Evolutionary conservation across 1,140 invertebrate genomes (phyloP).

Genomic region (Camponotus floridanus): DNA sequence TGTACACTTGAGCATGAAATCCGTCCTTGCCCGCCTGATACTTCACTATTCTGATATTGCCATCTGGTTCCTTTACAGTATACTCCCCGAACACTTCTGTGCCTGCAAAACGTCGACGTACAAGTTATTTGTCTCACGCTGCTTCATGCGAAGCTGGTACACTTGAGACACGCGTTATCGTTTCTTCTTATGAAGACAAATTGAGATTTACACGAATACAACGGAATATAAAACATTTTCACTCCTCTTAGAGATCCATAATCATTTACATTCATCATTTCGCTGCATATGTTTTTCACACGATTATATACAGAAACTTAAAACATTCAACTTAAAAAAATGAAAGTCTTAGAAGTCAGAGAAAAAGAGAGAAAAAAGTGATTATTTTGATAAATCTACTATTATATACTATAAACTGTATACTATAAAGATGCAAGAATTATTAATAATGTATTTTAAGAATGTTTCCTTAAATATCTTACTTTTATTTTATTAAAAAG

Average conservation of each 20-base stretch:
- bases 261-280: neutral
- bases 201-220: conserved; percentile 47
- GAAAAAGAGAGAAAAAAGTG: neutral
- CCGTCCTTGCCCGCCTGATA: conserved; percentile 82
- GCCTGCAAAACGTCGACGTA: conserved; percentile 74
- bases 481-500: neutral
- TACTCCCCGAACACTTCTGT: conserved; percentile 89
- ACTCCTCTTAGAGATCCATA: neutral
- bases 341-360: neutral
- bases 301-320: neutral
- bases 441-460: neutral
- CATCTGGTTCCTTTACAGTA: conserved; percentile 88
- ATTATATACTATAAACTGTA: neutral
- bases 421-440: no score
- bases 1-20: conserved; percentile 89
- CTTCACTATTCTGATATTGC: conserved; percentile 83
- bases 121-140: conserved; percentile 49
- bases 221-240: neutral
- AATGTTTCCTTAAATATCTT: neutral
- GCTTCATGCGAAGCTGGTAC: neutral
- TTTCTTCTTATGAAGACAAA: conserved; percentile 34
- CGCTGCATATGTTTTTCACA: neutral
- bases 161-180: conserved; percentile 10
- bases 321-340: neutral
- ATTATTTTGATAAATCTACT: neutral